Percentiles rank a stretch among this genome's conserved stretches.
Conservation (phyloP, 1,140 invertebrate species). For the Apis cerana region DNA sequence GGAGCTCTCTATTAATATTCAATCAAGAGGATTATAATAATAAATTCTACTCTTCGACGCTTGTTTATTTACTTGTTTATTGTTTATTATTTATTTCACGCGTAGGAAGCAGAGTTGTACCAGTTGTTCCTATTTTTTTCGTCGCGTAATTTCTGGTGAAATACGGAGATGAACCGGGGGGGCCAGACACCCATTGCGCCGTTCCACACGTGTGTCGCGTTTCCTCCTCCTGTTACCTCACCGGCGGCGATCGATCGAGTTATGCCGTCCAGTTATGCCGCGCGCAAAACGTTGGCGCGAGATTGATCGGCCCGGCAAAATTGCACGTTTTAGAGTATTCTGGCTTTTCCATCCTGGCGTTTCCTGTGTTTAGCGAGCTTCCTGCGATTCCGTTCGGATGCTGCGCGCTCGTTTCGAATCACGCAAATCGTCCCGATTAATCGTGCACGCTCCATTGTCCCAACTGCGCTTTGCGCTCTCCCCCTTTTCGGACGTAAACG, state of each 20-base stretch:
- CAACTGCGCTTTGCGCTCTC: not conserved
- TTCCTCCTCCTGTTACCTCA: not conserved
- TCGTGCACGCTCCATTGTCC: conserved; percentile 8
- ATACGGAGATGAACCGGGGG: not conserved
- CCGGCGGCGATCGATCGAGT: conserved; percentile 28
- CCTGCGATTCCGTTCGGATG: not conserved
- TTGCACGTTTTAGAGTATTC: conserved; percentile 19
- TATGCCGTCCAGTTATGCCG: conserved; percentile 31
- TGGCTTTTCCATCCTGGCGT: conserved; percentile 20
- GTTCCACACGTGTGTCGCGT: conserved; percentile 5
- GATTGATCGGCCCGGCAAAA: conserved; percentile 23
- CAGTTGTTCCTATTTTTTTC: not conserved
- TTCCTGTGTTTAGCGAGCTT: conserved; percentile 13
- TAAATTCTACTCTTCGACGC: too few species aligned
- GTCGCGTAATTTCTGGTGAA: conserved; percentile 16
- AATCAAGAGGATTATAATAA: too few species aligned
- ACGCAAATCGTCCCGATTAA: conserved; percentile 2
- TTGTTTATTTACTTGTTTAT: too few species aligned
- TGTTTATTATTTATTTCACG: too few species aligned
- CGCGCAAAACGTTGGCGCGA: conserved; percentile 13
- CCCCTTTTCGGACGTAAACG: not conserved
- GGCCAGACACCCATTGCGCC: not conserved
- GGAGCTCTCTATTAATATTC: too few species aligned
- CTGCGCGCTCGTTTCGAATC: not conserved
- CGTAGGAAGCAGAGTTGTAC: not conserved